Evolutionary conservation across 1,140 invertebrate species (phyloP), one percentile per base, ranked within the genome.

Genomic region (Brachionus rubens): DNA sequence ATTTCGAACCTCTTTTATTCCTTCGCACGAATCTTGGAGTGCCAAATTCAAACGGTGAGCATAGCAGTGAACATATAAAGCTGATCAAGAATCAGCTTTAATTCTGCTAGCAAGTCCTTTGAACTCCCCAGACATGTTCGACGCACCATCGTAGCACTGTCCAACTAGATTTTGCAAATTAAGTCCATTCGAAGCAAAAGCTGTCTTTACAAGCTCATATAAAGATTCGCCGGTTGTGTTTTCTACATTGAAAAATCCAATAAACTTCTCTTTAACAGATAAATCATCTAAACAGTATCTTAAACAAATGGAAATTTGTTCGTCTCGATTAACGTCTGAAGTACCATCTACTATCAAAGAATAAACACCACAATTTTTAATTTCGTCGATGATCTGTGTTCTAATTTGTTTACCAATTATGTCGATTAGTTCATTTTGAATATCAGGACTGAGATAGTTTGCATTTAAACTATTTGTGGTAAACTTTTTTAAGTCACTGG

Each of bases 11-110:
- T 47, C 12, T 47, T 16, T 47, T 47, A 16, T 48, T 30, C 43
- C 21, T 10, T 10, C 26, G 10, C 41, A 68, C 14, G 43, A 26
- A 47, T 68, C 41, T 47, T 47, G 10, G 36, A 68, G 43, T 19
- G 41, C 40, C 16, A 68, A 28, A 28, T 68, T 68, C 28, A 68
- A n/a, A 5, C 24, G 36, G 28, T 68, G 62, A n/a, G 41, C 62
- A 68, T 68, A 47, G 5, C 62, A 68, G n/a, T 68, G 19, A 28
- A 68, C 62, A 68, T 68, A 68, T 14, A 68, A 16, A 14, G 41
- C 62, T 47, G 12, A n/a, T 1, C 21, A 14, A 40, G 19, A 41
- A 24, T 24, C 59, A 26, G 12, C 26, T 47, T 36, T 68, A 26
- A 68, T 28, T 28, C 41, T 46, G 7, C 19, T 28, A 47, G 62